A percentile compares a stretch with the other conserved stretches of the same genome.
Evolutionary conservation across 64 coral and sea anemone species (phyloP).

Genomic region (Montipora sp.): DNA sequence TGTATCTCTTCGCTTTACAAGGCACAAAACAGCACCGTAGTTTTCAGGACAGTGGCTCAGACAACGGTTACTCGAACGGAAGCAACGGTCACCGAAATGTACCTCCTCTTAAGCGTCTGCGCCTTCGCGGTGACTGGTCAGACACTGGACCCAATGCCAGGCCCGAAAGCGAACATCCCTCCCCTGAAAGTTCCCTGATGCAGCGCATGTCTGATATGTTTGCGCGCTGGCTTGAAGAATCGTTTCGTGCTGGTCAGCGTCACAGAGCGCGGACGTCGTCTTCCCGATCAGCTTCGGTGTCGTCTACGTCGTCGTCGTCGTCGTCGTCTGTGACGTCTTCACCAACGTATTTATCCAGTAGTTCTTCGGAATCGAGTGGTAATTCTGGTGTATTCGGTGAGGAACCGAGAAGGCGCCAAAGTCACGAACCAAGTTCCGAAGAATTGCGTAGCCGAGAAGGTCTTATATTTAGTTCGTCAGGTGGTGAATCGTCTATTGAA

Average conservation of each 20-base stretch:
- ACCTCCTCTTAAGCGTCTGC: slow-evolving; percentile 82
- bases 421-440: slow-evolving; percentile 42
- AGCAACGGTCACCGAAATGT: slow-evolving; percentile 69
- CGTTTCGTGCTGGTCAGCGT: slow-evolving; percentile 80
- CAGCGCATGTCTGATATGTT: slow-evolving; percentile 97
- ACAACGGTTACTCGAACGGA: slow-evolving; percentile 66
- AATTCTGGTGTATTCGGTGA: slow-evolving; percentile 24
- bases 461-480: not conserved
- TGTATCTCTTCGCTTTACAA: slow-evolving; percentile 81
- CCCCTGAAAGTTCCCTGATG: slow-evolving; percentile 78
- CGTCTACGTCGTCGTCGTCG: slow-evolving; percentile 53
- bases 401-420: slow-evolving; percentile 10
- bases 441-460: not conserved
- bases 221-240: slow-evolving; percentile 95
- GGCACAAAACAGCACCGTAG: slow-evolving; percentile 40
- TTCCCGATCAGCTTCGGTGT: slow-evolving; percentile 20
- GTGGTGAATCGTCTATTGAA: not conserved
- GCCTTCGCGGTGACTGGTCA: slow-evolving; percentile 95
- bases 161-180: slow-evolving; percentile 90
- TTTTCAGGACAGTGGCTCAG: slow-evolving; percentile 20
- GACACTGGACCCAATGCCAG: slow-evolving; percentile 97
- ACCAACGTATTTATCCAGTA: slow-evolving; percentile 50
- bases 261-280: slow-evolving; percentile 62
- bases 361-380: slow-evolving; percentile 56
- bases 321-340: slow-evolving; percentile 44